A percentile compares a stretch with the other conserved stretches of the same genome.
These are phyloP conservation scores for Nephrotoma appendiculata DNA, from an alignment of 2,888 invertebrate genomes.

Conservation along the genomic window DNA sequence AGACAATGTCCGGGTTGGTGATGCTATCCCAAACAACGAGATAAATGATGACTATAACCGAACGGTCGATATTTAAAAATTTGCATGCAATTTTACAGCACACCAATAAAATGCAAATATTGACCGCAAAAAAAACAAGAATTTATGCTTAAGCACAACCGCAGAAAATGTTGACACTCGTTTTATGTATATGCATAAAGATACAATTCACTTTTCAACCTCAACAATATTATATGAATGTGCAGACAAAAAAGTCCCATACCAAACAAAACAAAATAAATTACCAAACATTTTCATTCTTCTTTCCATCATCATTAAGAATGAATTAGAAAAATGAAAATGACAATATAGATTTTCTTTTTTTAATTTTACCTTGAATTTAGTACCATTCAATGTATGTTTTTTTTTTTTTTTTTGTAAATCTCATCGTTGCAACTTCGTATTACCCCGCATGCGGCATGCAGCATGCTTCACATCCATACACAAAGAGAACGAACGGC, in stretches of 20 bases:
- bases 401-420: background rate
- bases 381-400: background rate
- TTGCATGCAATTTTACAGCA: no score
- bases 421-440: background rate
- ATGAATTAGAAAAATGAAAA: background rate
- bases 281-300: background rate
- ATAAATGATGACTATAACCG: no score
- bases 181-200: background rate
- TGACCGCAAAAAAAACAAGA: background rate
- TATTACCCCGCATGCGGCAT: background rate
- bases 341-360: background rate
- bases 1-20: no score
- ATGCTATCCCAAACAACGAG: no score
- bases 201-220: background rate
- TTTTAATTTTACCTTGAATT: background rate
- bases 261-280: background rate
- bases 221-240: background rate
- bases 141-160: background rate
- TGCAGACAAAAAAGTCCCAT: background rate
- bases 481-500: background rate
- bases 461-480: background rate
- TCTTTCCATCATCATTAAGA: background rate
- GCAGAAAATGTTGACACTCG: background rate
- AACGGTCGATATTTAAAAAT: no score
- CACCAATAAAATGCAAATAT: background rate